Evolutionary conservation across 1,140 invertebrate species (phyloP).

Genomic region (Caenorhabditis elegans): WBcel235 BX284606.5:17409501-17410000

Average conservation of each 20-base stretch:
- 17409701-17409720: constrained; percentile 83
- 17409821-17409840: background rate
- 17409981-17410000: background rate
- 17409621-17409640: too few relatives aligned
- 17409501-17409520: constrained; percentile 80
- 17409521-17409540: constrained; percentile 73
- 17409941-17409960: constrained; percentile 43
- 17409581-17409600: too few relatives aligned
- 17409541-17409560: constrained; percentile 68
- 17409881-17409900: constrained; percentile 13
- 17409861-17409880: background rate
- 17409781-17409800: constrained; percentile 76
- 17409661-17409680: constrained; percentile 28
- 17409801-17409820: background rate
- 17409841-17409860: background rate
- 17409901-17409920: constrained; percentile 34
- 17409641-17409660: background rate
- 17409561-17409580: too few relatives aligned
- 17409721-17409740: constrained; percentile 81
- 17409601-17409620: too few relatives aligned
- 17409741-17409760: constrained; percentile 84
- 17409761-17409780: constrained; percentile 82
- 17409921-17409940: constrained; percentile 12
- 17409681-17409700: constrained; percentile 74
- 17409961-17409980: constrained; percentile 36